phyloP scores from a whole-genome alignment of 2,113 vertebrate genomes.

The Lophius piscatorius region DNA sequence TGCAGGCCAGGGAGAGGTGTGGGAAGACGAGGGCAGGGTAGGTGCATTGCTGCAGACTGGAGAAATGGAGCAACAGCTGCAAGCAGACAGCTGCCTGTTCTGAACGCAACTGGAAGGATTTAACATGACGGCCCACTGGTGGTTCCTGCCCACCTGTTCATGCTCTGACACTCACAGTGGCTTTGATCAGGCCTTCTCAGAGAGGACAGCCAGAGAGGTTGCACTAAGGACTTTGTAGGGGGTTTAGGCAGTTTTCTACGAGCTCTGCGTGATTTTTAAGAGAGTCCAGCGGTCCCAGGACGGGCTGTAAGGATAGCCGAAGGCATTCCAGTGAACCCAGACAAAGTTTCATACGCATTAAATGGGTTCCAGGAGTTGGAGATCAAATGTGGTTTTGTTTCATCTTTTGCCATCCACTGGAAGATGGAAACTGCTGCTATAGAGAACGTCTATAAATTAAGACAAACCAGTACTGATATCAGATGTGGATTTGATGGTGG shows the following conservation, averaged over 20 bases:
- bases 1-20: slow-evolving; percentile 19
- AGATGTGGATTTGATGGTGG: not conserved
- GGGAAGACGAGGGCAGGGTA: slow-evolving; percentile 25
- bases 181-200: slow-evolving; percentile 25
- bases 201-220: slow-evolving; percentile 1
- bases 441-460: too few relatives aligned
- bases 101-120: slow-evolving; percentile 33
- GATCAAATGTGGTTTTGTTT: too few relatives aligned
- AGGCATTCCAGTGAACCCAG: not conserved
- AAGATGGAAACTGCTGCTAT: too few relatives aligned
- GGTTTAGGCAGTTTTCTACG: not conserved
- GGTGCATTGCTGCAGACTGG: not conserved
- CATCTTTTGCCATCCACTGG: too few relatives aligned
- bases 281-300: slow-evolving; percentile 8
- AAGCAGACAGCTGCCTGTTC: slow-evolving; percentile 4
- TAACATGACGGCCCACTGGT: slow-evolving; percentile 12
- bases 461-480: not conserved
- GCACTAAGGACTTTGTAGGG: not conserved
- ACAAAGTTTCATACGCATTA: not conserved
- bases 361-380: not conserved
- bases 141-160: slow-evolving; percentile 48
- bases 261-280: slow-evolving; percentile 1
- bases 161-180: slow-evolving; percentile 18
- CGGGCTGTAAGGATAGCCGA: not conserved
- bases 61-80: slow-evolving; percentile 37